A percentile compares a stretch with the other conserved stretches of the same genome.
Conservation (phyloP, 2,888 invertebrate genomes). For the Drosophila meridionalis region DNA sequence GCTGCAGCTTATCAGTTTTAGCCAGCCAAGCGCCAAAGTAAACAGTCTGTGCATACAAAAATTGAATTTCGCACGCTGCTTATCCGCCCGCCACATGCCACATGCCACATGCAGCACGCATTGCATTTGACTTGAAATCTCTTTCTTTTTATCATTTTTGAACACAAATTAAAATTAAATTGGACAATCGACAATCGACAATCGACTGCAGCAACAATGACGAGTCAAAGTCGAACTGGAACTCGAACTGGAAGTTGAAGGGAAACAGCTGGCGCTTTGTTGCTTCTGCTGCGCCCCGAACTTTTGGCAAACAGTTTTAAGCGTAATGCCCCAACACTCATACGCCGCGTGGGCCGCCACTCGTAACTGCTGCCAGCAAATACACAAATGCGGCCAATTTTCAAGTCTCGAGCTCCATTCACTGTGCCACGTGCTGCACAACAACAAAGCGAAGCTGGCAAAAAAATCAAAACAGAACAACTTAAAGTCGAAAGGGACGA, state of each 20-base stretch:
- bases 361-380: conserved; percentile 29
- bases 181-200: conserved; percentile 45
- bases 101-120: conserved; percentile 32
- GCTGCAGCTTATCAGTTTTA: conserved; percentile 61
- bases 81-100: conserved; percentile 50
- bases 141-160: conserved; percentile 26
- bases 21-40: conserved; percentile 29
- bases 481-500: not conserved
- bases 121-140: conserved; percentile 28
- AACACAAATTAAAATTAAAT: conserved; percentile 59
- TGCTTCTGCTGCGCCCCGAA: conserved; percentile 24
- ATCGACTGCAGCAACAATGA: conserved; percentile 18
- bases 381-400: conserved; percentile 71
- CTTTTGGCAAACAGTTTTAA: conserved; percentile 52
- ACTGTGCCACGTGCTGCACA: conserved; percentile 40
- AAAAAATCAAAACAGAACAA: conserved; percentile 14
- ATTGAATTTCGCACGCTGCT: conserved; percentile 37
- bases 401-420: conserved; percentile 46
- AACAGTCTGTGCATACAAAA: conserved; percentile 35
- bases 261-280: conserved; percentile 23
- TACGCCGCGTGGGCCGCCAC: conserved; percentile 42
- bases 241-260: not conserved
- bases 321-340: conserved; percentile 56
- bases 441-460: not conserved
- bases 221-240: not conserved